Percentiles rank a stretch among this genome's conserved stretches.
These are phyloP conservation scores for Paramacrobiotus metropolitanus DNA, from an alignment of 1,140 invertebrate species.

Conservation along the genomic window DNA sequence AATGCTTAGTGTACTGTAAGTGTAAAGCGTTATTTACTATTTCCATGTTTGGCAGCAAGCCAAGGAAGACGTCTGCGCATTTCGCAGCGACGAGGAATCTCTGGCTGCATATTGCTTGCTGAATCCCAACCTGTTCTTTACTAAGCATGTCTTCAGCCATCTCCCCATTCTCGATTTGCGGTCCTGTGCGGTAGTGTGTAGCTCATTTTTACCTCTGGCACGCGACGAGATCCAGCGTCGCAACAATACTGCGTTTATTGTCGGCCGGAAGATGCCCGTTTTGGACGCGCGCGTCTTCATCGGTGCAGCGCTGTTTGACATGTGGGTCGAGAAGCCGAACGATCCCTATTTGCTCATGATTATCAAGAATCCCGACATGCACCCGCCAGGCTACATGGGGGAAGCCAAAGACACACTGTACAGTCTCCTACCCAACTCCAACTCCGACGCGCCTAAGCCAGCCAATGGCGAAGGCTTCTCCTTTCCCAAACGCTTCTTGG, in stretches of 20 bases:
- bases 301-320: too few relatives aligned
- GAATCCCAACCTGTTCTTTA: too few relatives aligned
- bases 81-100: too few relatives aligned
- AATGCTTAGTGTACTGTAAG: too few relatives aligned
- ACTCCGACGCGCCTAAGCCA: not conserved
- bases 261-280: not conserved
- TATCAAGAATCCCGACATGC: not conserved
- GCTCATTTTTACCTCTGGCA: not conserved
- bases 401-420: not conserved
- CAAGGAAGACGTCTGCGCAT: too few relatives aligned
- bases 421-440: not conserved
- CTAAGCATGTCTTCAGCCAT: too few relatives aligned
- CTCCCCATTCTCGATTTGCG: not conserved
- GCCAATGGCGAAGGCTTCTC: too few relatives aligned
- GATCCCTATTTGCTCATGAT: not conserved
- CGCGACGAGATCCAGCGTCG: not conserved
- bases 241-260: not conserved
- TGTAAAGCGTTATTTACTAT: too few relatives aligned
- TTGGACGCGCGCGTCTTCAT: too few relatives aligned
- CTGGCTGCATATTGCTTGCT: too few relatives aligned
- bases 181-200: not conserved
- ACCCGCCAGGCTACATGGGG: not conserved
- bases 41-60: too few relatives aligned
- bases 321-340: not conserved
- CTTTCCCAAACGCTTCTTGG: too few relatives aligned